Evolutionary conservation across 2,888 invertebrate genomes (phyloP).

Genomic region (Eristalis intricaria): DNA sequence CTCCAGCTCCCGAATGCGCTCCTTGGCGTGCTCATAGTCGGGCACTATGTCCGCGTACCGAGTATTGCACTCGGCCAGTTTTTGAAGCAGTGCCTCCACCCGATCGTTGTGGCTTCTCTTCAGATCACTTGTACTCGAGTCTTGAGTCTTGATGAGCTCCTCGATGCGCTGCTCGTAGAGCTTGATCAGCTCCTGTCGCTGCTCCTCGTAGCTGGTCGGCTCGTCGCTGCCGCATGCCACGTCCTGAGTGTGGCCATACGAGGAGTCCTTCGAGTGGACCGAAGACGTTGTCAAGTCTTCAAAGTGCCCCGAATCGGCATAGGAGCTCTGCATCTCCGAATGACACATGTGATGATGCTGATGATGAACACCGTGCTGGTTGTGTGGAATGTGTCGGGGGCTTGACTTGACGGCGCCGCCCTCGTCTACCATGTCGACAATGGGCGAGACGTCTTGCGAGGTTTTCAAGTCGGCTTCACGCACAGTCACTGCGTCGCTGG

Average conservation of each 20-base stretch:
- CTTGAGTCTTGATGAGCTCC: slow-evolving; percentile 86
- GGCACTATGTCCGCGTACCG: slow-evolving; percentile 90
- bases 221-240: slow-evolving; percentile 77
- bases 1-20: slow-evolving; percentile 86
- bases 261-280: slow-evolving; percentile 88
- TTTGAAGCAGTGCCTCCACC: slow-evolving; percentile 87
- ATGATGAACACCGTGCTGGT: slow-evolving; percentile 82
- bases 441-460: slow-evolving; percentile 83
- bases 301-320: slow-evolving; percentile 93
- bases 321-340: slow-evolving; percentile 88
- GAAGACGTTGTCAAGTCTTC: slow-evolving; percentile 91
- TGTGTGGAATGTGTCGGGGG: slow-evolving; percentile 78
- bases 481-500: slow-evolving; percentile 88
- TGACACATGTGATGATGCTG: slow-evolving; percentile 72
- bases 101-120: slow-evolving; percentile 91
- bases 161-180: slow-evolving; percentile 89
- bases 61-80: slow-evolving; percentile 88
- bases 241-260: slow-evolving; percentile 84
- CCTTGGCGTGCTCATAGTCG: slow-evolving; percentile 88
- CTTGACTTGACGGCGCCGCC: slow-evolving; percentile 78
- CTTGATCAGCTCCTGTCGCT: slow-evolving; percentile 86
- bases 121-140: slow-evolving; percentile 86
- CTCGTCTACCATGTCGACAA: slow-evolving; percentile 83
- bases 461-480: slow-evolving; percentile 86
- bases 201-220: slow-evolving; percentile 82